Conservation (phyloP, 1,140 invertebrate genomes). For the Pogonus chalceus region DNA sequence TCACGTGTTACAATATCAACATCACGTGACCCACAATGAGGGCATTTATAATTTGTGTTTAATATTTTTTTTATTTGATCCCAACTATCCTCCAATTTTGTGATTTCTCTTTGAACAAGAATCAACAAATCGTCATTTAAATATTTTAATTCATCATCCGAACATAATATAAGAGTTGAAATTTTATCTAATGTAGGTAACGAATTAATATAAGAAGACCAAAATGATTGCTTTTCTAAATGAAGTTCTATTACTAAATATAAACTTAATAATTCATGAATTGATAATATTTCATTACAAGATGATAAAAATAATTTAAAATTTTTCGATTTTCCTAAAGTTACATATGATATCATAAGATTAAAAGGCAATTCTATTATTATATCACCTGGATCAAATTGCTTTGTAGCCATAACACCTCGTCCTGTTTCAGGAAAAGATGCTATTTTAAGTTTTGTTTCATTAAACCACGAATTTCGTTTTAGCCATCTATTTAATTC, state of each 20-base stretch:
- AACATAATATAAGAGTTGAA: slow-evolving; percentile 39
- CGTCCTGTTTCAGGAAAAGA: slow-evolving; percentile 42
- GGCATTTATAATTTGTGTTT: slow-evolving; percentile 22
- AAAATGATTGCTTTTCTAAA: slow-evolving; percentile 32
- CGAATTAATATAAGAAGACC: slow-evolving; percentile 45
- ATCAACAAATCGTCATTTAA: slow-evolving; percentile 33
- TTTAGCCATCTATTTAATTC: slow-evolving; percentile 26
- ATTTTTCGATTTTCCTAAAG: slow-evolving; percentile 26
- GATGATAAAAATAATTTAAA: slow-evolving; percentile 22
- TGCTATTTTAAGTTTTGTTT: slow-evolving; percentile 21
- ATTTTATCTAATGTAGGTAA: slow-evolving; percentile 44
- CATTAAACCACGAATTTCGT: slow-evolving; percentile 23
- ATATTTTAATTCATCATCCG: slow-evolving; percentile 31
- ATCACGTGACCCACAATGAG: slow-evolving; percentile 30
- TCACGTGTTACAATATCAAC: slow-evolving; percentile 33
- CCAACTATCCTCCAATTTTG: slow-evolving; percentile 25
- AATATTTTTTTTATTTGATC: slow-evolving; percentile 24
- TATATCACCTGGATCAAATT: slow-evolving; percentile 34
- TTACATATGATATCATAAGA: slow-evolving; percentile 41
- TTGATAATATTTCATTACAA: slow-evolving; percentile 28
- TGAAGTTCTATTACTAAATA: slow-evolving; percentile 48
- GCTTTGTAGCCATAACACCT: slow-evolving; percentile 41
- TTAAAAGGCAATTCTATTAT: slow-evolving; percentile 43
- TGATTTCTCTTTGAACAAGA: slow-evolving; percentile 27
- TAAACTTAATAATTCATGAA: slow-evolving; percentile 46